Conservation (phyloP, 2,888 invertebrate genomes). For the Lasioglossum calceatum region DNA sequence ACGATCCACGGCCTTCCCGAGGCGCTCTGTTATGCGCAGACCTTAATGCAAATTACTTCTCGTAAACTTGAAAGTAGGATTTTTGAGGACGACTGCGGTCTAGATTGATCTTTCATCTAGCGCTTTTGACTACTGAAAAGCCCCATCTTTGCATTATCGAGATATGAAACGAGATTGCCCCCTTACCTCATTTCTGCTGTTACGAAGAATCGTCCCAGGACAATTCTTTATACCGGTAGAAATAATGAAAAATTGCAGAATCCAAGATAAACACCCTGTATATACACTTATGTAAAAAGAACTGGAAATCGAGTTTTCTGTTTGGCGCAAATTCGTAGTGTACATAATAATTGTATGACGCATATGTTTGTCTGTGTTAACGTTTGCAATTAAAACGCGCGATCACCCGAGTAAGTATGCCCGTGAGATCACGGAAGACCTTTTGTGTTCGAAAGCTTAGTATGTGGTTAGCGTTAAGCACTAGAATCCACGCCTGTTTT, state of each 20-base stretch:
- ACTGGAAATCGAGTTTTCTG: constrained; percentile 27
- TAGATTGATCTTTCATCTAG: no score
- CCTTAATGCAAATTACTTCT: no score
- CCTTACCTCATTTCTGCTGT: neutral
- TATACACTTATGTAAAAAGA: neutral
- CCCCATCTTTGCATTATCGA: no score
- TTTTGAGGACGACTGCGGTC: no score
- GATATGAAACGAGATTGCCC: no score
- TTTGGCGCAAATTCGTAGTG: constrained; percentile 26
- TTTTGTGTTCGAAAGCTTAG: constrained; percentile 32
- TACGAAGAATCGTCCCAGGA: neutral
- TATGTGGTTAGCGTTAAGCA: constrained; percentile 22
- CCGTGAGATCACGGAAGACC: constrained; percentile 13
- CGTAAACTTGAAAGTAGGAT: no score
- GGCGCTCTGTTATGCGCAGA: no score
- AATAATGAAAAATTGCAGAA: neutral
- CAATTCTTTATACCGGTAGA: neutral
- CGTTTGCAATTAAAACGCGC: constrained; percentile 42
- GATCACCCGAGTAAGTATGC: constrained; percentile 59
- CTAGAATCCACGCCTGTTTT: constrained; percentile 28
- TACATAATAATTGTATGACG: constrained; percentile 36
- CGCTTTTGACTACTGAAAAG: no score
- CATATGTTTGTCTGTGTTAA: constrained; percentile 43
- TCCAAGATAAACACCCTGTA: neutral
- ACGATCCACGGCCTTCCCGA: no score